Base-by-base conservation (phyloP, 2,113 vertebrate species). In the Passer montanus region DNA sequence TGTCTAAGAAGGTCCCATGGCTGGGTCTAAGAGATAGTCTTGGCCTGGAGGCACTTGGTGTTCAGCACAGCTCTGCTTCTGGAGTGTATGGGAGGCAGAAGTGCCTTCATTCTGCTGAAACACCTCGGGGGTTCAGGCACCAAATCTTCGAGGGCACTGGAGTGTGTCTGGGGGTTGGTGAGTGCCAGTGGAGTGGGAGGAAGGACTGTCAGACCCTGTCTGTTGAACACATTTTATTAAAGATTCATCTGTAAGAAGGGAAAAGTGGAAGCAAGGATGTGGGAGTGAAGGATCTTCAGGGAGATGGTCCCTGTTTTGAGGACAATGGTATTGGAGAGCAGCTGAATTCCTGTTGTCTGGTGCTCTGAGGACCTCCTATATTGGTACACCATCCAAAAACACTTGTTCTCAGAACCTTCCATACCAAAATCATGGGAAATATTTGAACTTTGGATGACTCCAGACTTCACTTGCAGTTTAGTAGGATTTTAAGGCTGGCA, bases 361-460 rank as follows among this genome's bases (percentile, higher is more conserved):
- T 43, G 28, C 58, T 10, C 6, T 58, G 43, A 83, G 18, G 23
- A 66, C 1, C 20, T 85, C 70, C 39, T 62, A 2, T 31, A 35
- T 15, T 5, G 18, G 6, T 31, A 43, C 22, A 5, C 0, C 3
- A 9, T 39, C 21, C 50, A 93, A 39, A 90, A 94, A 23, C 28
- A 16, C n/a, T 76, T 39, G 11, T 62, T 76, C 44, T 81, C 68
- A 89, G 52, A 88, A 88, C 66, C 35, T 67, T 81, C 56, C 58
- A 41, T n/a, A 44, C 5, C 27, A n/a, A 88, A 90, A 82, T 28
- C 8, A 50, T 52, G 72, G 60, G 94, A 93, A 96, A 83, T 14
- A 15, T 67, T 81, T 95, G 89, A 93, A 93, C 89, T 96, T 93
- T 39, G 55, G 43, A 44, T 92, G 90, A 94, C 90, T 94, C 64